Evolutionary conservation across 2,113 vertebrate genomes (phyloP), one percentile per base, ranked within the genome.

Genomic region (Hiodon alosoides): DNA sequence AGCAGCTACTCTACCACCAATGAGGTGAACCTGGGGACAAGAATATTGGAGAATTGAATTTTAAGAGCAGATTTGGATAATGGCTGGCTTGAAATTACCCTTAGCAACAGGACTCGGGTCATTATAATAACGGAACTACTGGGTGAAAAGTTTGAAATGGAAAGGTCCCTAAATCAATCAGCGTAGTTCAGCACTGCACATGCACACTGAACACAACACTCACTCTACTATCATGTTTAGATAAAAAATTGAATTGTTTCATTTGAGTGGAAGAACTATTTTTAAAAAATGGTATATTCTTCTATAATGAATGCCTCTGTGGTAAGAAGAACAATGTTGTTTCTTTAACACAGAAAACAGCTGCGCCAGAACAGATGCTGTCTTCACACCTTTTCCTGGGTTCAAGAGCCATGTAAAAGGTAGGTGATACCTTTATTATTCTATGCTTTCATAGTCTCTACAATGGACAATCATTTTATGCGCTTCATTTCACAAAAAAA

Each of bases 341-440:
- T 81, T 71, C 62, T 85, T 82, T 73, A 84, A 60, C 83, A 81
- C 85, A 98, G 97, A 98, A 89, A 95, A 98, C 83, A 99, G 97
- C 88, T 99, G 97, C 91, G 97, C 97, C 82, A 93, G 97, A 90
- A 98, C 97, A 69, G 97, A 99, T 84, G 97, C 97, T 0, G 84
- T 98, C 84, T 99, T 98, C 84, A 98, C 97, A 62, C 97, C 97
- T 8, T 98, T 95, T 74, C 97, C 97, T 13, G 97, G 97, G 85
- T 97, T 96, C 88, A 98, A 96, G 92, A 99, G 97, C 88, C 97
- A 98, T 14, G 92, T 98, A 62, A 99, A 96, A 89, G 96, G 97
- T 98, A 84, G 81, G 77, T 10, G 3, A 52, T 76, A 55, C 76
- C 5, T 58, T 74, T n/a, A 16, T 80, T 60, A 74, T 13, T 16